Percentiles rank a stretch among this genome's conserved stretches.
phyloP scores from a whole-genome alignment of 2,113 vertebrate species.

The Crocuta crocuta region DNA sequence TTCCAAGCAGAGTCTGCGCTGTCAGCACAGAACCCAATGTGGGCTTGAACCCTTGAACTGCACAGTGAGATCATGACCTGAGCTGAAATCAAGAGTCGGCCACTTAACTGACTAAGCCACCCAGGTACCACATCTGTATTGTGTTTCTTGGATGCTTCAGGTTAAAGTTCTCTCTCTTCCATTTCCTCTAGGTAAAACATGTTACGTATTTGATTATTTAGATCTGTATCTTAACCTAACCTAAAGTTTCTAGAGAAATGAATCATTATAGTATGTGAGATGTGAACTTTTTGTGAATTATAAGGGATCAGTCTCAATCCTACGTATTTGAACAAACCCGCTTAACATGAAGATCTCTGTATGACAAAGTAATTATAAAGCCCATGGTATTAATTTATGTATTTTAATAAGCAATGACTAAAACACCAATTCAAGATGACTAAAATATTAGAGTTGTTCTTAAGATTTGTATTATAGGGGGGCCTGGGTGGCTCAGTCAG shows the following conservation, averaged over 20 bases:
- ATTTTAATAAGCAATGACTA: not conserved
- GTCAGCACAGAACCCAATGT: no score
- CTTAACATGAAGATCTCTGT: not conserved
- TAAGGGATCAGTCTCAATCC: not conserved
- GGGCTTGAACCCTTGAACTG: no score
- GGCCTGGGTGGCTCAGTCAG: no score
- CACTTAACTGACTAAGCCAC: no score
- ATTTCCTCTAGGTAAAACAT: not conserved
- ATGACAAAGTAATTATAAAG: not conserved
- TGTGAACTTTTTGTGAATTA: not conserved
- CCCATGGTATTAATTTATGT: not conserved
- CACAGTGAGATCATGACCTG: no score
- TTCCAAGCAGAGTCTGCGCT: no score
- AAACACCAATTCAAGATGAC: not conserved
- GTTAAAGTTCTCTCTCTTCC: not conserved
- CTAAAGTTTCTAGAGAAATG: not conserved
- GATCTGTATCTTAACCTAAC: not conserved
- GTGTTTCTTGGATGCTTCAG: not conserved
- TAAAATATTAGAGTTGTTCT: not conserved
- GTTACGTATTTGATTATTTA: not conserved
- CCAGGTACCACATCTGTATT: not conserved
- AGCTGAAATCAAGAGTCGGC: no score
- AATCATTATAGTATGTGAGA: not conserved
- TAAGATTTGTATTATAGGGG: not conserved
- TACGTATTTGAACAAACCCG: not conserved